Conservation (phyloP, 1,140 invertebrate species). For the Proales similis region DNA sequence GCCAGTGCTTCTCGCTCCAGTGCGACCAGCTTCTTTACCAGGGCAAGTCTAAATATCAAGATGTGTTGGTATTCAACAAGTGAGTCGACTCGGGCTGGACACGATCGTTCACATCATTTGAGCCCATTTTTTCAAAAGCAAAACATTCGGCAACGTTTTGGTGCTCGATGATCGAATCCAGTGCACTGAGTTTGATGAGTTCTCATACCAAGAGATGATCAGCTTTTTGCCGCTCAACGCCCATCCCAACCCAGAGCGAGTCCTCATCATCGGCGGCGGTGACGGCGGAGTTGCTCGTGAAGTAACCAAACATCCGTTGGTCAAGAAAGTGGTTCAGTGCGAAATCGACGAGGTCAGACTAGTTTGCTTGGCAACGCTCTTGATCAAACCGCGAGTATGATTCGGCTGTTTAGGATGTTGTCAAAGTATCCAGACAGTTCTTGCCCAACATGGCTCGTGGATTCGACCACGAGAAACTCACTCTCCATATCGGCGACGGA, state of each 20-base stretch:
- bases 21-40: conserved; percentile 72
- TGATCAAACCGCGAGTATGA: neutral
- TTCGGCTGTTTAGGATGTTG: conserved; percentile 59
- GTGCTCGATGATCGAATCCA: conserved; percentile 94
- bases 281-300: conserved; percentile 92
- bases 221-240: conserved; percentile 81
- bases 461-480: conserved; percentile 73
- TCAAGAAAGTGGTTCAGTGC: conserved; percentile 77
- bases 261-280: conserved; percentile 93
- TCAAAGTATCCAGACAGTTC: conserved; percentile 81
- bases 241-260: conserved; percentile 81
- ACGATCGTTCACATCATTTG: neutral
- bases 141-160: conserved; percentile 75
- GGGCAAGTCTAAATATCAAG: conserved; percentile 78
- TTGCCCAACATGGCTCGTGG: conserved; percentile 81
- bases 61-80: conserved; percentile 81
- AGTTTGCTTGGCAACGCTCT: neutral
- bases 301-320: conserved; percentile 80
- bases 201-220: conserved; percentile 97
- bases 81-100: conserved; percentile 54
- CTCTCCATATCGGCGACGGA: conserved; percentile 78
- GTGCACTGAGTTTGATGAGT: conserved; percentile 90
- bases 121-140: conserved; percentile 57
- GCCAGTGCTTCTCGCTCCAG: conserved; percentile 78
- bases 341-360: conserved; percentile 74